Base-by-base conservation (phyloP, 2,113 vertebrate genomes). In the Mastomys coucha region DNA sequence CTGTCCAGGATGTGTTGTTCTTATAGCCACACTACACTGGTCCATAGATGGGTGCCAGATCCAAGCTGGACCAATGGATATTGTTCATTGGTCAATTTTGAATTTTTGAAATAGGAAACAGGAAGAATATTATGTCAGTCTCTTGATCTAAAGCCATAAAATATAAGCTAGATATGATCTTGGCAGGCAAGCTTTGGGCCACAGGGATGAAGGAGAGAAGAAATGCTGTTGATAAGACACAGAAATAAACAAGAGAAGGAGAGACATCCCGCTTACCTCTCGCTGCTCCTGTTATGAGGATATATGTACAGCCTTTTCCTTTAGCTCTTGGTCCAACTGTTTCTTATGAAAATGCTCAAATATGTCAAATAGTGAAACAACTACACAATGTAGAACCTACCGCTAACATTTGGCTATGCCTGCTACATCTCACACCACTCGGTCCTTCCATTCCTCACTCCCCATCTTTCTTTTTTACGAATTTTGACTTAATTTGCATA, bases 281-380 rank as follows among this genome's bases (percentile, higher is more conserved):
- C 14, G 8, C 5, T 45, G 77, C 53, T 31, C 5, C 60, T 76
- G 1, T 36, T 72, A 28, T 2, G 8, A 13, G 81, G 7, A 19
- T 63, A 11, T 10, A 60, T 6, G 2, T 3, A 11, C 4, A 87
- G 12, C 5, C 26, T 94, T 85, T 2, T 36, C 92, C 69, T 75
- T 91, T 22, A 19, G 9, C 24, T 91, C 75, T 75, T 60, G 0
- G 16, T 33, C 33, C 28, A 90, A 65, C 1, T 69, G 70, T 96
- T 96, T 89, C 67, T 89, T 28, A 81, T 42, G 4, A 26, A 93
- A 91, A 53, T 70, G 9, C 28, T 91, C 42, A 72, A 73, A 58
- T 9, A 85, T 56, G 33, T 70, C 73, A 91, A 67, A 45, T 76
- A 33, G 22, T 70, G 36, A 86, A 89, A 89, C 20, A 89, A 82